Evolutionary conservation across 2,797 vertebrate species (phyloP), one percentile per base, ranked within the genome.

Genomic region (Mormyrus hasselquistii): DNA sequence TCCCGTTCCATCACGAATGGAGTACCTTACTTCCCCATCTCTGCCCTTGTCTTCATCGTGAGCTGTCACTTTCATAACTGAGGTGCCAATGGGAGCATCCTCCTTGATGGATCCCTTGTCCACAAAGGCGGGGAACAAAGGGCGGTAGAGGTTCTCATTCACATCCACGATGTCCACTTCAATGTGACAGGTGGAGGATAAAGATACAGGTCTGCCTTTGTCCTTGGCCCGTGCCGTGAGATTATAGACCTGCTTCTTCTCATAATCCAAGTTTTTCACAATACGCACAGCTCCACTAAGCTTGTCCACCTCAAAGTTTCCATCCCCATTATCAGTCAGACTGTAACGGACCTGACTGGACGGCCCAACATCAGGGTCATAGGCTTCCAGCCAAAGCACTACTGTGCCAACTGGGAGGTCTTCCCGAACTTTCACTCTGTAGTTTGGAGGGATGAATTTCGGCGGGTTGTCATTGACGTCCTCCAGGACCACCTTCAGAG

Each of bases 401-500:
- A 99, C 94, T 9, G 99, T 96, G 89, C 99, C 99, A 49, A 98
- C 93, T 0, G 99, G 99, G 89, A 99, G 96, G 92, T 99, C 99
- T 93, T 99, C 98, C 65, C 98, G 96, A 87, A 98, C 96, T 93
- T 97, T 99, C 88, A 98, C 97, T 0, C 93, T 97, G 76, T 99
- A 99, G 92, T 97, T 98, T 0, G 97, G 94, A 62, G 98, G 99
- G 91, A 99, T 95, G 92, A 99, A 99, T 69, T 94, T 97, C 0
- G 99, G 99, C 25, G 98, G 96, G 89, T 99, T 99, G 92, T 99
- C 98, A 69, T 99, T 99, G 87, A 98, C 95, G 89, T 99, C 99
- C 93, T 98, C 98, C 85, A 99, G 92, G 1, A 94, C 95, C 53
- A 99, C 96, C 94, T 97, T 99, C 89, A 99, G 94, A 1, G 95